phyloP scores from a whole-genome alignment of 2,888 invertebrate species.

The Drosophila limbata region DNA sequence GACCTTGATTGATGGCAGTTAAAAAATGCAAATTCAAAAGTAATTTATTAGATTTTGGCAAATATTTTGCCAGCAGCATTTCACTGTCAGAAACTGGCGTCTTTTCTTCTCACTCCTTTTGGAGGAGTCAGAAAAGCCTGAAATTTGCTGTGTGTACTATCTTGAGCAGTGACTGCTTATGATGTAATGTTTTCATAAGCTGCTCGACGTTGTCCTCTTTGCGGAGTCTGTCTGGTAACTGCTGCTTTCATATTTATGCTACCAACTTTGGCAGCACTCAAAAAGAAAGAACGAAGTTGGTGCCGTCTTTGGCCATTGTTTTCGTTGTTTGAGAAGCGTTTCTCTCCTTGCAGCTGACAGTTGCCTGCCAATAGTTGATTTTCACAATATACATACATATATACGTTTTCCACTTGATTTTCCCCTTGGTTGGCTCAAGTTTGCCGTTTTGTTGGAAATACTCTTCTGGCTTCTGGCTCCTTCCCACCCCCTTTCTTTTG shows the following conservation, averaged over 20 bases:
- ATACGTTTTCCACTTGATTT: constrained; percentile 76
- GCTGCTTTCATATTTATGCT: constrained; percentile 46
- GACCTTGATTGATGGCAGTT: neutral
- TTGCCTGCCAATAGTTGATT: constrained; percentile 81
- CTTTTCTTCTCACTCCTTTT: constrained; percentile 11
- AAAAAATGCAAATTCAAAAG: constrained; percentile 1
- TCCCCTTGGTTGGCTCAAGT: constrained; percentile 57
- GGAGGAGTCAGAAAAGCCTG: constrained; percentile 26
- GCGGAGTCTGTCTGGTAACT: constrained; percentile 12
- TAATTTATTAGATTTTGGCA: constrained; percentile 73
- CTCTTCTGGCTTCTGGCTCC: constrained; percentile 6
- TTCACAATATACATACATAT: constrained; percentile 59
- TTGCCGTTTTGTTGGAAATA: constrained; percentile 11
- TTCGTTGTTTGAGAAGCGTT: constrained; percentile 64
- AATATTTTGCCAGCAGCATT: constrained; percentile 69
- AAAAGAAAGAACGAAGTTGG: constrained; percentile 36
- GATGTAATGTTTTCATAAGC: constrained; percentile 78
- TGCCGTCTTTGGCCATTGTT: constrained; percentile 65
- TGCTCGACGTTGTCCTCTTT: constrained; percentile 12
- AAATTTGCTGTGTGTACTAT: constrained; percentile 15
- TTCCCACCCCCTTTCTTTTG: neutral
- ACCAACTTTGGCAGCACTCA: constrained; percentile 50
- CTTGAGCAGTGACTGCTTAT: constrained; percentile 56
- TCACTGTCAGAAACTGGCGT: constrained; percentile 66
- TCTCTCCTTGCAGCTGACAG: constrained; percentile 72